A percentile compares a stretch with the other conserved stretches of the same genome.
phyloP scores from a whole-genome alignment of 2,113 vertebrate genomes.

The Synchiropus splendidus region DNA sequence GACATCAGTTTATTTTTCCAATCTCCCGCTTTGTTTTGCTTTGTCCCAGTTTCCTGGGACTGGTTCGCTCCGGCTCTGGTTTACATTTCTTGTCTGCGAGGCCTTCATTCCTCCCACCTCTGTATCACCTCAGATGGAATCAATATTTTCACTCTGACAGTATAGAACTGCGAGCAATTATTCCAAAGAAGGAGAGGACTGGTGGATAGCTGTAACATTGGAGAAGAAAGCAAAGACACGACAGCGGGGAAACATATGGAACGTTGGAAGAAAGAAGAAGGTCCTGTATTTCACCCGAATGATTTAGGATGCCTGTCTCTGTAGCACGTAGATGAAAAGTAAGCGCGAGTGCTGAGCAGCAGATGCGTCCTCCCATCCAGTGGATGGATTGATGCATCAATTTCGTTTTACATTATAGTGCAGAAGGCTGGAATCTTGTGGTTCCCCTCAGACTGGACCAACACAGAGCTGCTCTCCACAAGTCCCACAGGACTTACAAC shows the following conservation, averaged over 20 bases:
- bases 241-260: constrained; percentile 36
- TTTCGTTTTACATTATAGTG: constrained; percentile 10
- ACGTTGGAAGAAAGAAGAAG: constrained; percentile 38
- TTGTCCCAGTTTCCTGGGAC: constrained; percentile 7
- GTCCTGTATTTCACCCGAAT: constrained; percentile 27
- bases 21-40: neutral
- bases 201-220: constrained; percentile 14
- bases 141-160: constrained; percentile 15
- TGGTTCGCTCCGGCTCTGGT: constrained; percentile 10
- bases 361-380: constrained; percentile 28
- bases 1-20: constrained; percentile 5
- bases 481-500: neutral
- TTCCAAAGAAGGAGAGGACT: constrained; percentile 4
- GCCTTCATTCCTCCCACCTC: constrained; percentile 16
- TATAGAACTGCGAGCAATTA: constrained; percentile 15
- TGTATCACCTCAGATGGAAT: constrained; percentile 23
- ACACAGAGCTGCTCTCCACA: neutral
- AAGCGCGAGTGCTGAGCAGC: constrained; percentile 33
- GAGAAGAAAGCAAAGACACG: constrained; percentile 8
- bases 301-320: constrained; percentile 41
- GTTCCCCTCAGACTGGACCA: constrained; percentile 5
- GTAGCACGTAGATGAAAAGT: constrained; percentile 25
- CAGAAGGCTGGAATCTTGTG: constrained; percentile 7
- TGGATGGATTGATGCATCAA: constrained; percentile 22
- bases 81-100: constrained; percentile 12